A percentile compares a stretch with the other conserved stretches of the same genome.
Evolutionary conservation across 2,113 vertebrate genomes (phyloP).

Genomic region (Carettochelys insculpta): DNA sequence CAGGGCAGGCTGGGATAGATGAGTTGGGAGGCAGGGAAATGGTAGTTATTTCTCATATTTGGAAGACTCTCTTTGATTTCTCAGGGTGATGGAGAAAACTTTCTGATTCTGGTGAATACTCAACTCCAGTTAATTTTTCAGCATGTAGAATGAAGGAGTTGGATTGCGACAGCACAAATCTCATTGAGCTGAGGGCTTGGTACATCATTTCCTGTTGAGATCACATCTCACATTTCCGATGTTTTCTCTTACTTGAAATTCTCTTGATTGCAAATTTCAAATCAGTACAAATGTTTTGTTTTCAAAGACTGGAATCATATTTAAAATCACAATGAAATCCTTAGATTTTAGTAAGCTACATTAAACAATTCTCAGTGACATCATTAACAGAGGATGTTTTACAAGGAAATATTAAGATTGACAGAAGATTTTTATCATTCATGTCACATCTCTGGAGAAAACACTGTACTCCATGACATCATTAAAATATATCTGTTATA

Average conservation of each 20-base stretch:
- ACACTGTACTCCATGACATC: background rate
- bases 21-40: background rate
- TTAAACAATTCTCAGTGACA: background rate
- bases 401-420: background rate
- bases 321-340: background rate
- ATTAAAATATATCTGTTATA: background rate
- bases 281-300: background rate
- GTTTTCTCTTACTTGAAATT: background rate
- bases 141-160: background rate
- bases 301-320: background rate
- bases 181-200: background rate
- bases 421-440: background rate
- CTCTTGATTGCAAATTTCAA: background rate
- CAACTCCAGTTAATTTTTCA: background rate
- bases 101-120: background rate
- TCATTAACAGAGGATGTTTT: background rate
- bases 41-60: background rate
- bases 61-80: background rate
- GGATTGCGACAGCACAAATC: background rate
- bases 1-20: background rate
- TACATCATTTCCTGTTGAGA: rapidly evolving
- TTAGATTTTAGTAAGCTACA: background rate
- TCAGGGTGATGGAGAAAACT: background rate
- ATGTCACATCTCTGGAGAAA: background rate
- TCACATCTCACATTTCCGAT: background rate